phyloP scores from a whole-genome alignment of 1,140 invertebrate species.

The Nixonia krombeini region DNA sequence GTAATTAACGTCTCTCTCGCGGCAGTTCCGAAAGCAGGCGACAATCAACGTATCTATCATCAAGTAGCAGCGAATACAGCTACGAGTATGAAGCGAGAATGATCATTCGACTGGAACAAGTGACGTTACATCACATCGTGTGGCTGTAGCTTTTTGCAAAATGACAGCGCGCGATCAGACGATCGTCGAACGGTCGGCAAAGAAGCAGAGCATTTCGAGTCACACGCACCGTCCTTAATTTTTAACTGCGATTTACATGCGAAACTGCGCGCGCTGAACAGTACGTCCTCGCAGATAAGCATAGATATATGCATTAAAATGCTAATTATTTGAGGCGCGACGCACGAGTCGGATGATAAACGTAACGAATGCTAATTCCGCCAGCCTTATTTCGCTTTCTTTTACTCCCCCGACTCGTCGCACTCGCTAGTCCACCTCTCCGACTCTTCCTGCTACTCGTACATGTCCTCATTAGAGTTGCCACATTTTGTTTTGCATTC shows the following conservation, averaged over 20 bases:
- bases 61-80: too few relatives aligned
- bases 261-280: constrained; percentile 49
- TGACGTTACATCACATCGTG: too few relatives aligned
- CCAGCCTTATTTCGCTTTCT: constrained; percentile 10
- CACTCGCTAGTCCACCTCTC: not conserved
- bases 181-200: too few relatives aligned
- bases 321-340: constrained; percentile 58
- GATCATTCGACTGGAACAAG: not conserved
- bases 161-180: too few relatives aligned
- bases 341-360: constrained; percentile 54
- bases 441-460: constrained; percentile 4
- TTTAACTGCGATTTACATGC: constrained; percentile 56
- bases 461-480: constrained; percentile 12
- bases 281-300: constrained; percentile 50
- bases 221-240: constrained; percentile 42
- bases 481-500: constrained; percentile 29
- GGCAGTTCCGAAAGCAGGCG: constrained; percentile 35
- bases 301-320: constrained; percentile 61
- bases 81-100: not conserved
- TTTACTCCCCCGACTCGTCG: constrained; percentile 8
- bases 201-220: too few relatives aligned
- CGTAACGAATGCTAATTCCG: constrained; percentile 54
- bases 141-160: too few relatives aligned
- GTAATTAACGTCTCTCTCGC: constrained; percentile 50
- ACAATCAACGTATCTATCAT: constrained; percentile 10